Base-by-base conservation (phyloP, 2,888 invertebrate species). In the Kuschelorhynchus macadamiae region DNA sequence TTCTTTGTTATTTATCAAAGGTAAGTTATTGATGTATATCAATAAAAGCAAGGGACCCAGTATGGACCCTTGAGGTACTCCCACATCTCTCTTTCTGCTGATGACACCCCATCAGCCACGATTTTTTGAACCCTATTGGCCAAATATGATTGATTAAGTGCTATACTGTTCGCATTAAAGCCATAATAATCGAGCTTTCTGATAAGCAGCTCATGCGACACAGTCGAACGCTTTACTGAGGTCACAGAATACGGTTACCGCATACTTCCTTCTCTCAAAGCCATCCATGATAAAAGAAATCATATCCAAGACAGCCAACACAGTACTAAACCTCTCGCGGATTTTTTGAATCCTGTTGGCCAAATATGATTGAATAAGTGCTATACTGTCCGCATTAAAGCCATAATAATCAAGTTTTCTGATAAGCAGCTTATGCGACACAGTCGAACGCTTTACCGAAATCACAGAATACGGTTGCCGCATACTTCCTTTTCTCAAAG, bases 201-300 rank as follows among this genome's bases (percentile, higher is more conserved):
- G 36, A 36, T 36, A n/a, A 36, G 36, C 36, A 11, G 36, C 11
- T 9, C 36, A 36, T 36, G 36, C 36, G 36, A 36, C 36, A 36
- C 36, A 12, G 11, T 36, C 36, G 36, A 36, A 36, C 5, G n/a
- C 36, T 12, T 36, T 36, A 36, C 36, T 36, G 2, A 36, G 36
- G 36, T 25, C 25, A 7, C n/a, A n/a, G n/a, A n/a, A n/a, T n/a
- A n/a, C n/a, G n/a, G n/a, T n/a, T n/a, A n/a, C 32, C 7, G 9
- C 32, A 32, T 32, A 9, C 12, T 36, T n/a, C 11, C 36, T 12
- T 2, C 11, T 36, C 12, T 36, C 36, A 12, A 36, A 36, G 11
- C 36, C 36, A 4, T 36, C 36, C 36, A 36, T 36, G 3, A 36
- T 36, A 11, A 25, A 25, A 25, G 25, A 3, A 25, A 25, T 7